Evolutionary conservation across 1,140 invertebrate genomes (phyloP), one percentile per base, ranked within the genome.

Genomic region (Drosophila rhopaloa): DNA sequence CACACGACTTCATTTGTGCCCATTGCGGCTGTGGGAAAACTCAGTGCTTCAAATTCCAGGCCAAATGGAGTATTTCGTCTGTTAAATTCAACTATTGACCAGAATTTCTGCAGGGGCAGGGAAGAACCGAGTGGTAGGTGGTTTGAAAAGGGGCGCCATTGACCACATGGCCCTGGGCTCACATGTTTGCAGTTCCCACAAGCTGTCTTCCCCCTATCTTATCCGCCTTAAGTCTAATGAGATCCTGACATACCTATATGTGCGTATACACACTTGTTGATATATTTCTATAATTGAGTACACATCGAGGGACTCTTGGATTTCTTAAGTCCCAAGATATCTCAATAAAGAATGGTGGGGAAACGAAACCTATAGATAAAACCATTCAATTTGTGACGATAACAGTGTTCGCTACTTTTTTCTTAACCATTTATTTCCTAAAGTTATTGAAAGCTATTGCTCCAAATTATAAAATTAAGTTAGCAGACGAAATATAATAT

Each of bases 211-310:
- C 35, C 41, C 61, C 55, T 84, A 85, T 85, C 82, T 86, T 86
- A 86, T 88, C 82, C 82, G 47, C 9, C 76, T 0, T 8, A 32
- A 40, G 41, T 43, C 66, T 81, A 85, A 86, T 81, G 74, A 75
- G 74, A 81, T 86, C 81, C 82, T 78, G 53, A 71, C 77, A 57
- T 40, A 78, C 19, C 41, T 35, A 68, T 37, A 51, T 19, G 2
- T 3, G 24, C 37, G 40, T 14, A 19, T 43, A 58, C 13, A 59
- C 48, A 47, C 14, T 43, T 13, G 58, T 55, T 48, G 32, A 57
- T 11, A 37, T 40, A 66, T 53, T 70, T 48, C 19, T 24, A 13
- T n/a, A 61, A 54, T 55, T 51, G 43, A 14, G 38, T 3, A 35
- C 6, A 41, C 19, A 73, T 57, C 60, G 60, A 32, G 37, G 53